Percentiles rank a stretch among this genome's conserved stretches.
Conservation (phyloP, 2,113 vertebrate species). For the Psephotus haematonotus region DNA sequence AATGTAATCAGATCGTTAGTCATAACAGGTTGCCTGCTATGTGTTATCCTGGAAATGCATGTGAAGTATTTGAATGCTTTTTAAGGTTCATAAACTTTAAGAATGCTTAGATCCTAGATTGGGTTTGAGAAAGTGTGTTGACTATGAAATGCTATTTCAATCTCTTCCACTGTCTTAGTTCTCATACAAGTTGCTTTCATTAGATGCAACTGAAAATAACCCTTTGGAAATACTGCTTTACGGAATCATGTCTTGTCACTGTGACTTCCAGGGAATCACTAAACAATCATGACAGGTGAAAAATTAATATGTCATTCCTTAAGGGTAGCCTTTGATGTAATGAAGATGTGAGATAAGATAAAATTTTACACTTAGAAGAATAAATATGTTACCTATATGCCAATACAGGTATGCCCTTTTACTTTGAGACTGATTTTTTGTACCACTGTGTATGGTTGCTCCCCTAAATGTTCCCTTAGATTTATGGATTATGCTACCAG, state of each 20-base stretch:
- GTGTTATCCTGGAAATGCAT: background rate
- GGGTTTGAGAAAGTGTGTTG: background rate
- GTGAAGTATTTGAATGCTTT: background rate
- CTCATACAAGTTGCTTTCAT: background rate
- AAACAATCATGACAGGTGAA: conserved; percentile 26
- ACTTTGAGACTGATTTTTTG: background rate
- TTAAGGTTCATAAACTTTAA: background rate
- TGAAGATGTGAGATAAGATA: background rate
- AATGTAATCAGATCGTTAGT: background rate
- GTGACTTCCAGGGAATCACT: background rate
- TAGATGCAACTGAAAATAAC: background rate
- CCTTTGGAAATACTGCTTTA: conserved; percentile 13
- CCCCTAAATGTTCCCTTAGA: background rate
- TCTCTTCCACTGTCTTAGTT: background rate
- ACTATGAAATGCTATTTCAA: background rate
- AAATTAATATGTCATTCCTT: conserved; percentile 48
- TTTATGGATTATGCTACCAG: conserved; percentile 36
- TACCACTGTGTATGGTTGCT: background rate
- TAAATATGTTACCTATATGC: background rate
- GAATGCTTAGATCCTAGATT: background rate
- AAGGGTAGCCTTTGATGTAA: background rate
- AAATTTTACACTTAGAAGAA: conserved; percentile 2
- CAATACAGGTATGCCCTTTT: background rate
- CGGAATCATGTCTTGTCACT: background rate
- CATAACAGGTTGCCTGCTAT: background rate